phyloP scores from a whole-genome alignment of 1,140 invertebrate species.

The Zaprionus africanus region DNA sequence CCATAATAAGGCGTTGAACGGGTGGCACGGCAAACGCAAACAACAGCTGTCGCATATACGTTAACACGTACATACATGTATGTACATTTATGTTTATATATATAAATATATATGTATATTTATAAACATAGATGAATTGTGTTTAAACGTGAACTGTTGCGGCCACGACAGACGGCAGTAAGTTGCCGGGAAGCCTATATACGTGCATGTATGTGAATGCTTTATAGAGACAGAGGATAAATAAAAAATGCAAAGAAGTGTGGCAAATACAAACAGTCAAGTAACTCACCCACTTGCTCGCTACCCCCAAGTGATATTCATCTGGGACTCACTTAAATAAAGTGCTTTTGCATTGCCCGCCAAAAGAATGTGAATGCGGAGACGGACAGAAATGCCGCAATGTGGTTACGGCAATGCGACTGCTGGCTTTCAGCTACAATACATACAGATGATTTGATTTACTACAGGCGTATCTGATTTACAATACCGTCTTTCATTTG shows the following conservation, averaged over 20 bases:
- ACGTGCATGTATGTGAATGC: conserved; percentile 46
- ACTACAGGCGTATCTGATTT: conserved; percentile 61
- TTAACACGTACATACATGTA: neutral
- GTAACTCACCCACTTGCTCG: conserved; percentile 15
- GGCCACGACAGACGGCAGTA: conserved; percentile 16
- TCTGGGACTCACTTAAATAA: conserved; percentile 84
- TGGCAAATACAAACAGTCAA: conserved; percentile 77
- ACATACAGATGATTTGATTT: conserved; percentile 69
- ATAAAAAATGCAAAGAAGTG: conserved; percentile 71
- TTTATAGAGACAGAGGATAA: conserved; percentile 67
- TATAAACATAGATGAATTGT: conserved; percentile 24
- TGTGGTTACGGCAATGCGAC: conserved; percentile 34
- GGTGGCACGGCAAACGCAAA: neutral
- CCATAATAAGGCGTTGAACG: neutral
- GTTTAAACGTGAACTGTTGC: conserved; percentile 18
- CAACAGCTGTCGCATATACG: neutral
- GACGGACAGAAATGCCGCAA: conserved; percentile 60
- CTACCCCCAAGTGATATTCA: conserved; percentile 75
- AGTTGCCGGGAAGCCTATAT: conserved; percentile 36
- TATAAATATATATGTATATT: neutral
- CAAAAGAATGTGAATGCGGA: conserved; percentile 58
- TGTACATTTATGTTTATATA: neutral
- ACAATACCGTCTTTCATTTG: conserved; percentile 42
- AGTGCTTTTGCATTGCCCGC: conserved; percentile 83
- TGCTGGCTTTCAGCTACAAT: neutral